A percentile compares a stretch with the other conserved stretches of the same genome.
phyloP scores from a whole-genome alignment of 2,888 invertebrate species.

The Diaperis boleti region DNA sequence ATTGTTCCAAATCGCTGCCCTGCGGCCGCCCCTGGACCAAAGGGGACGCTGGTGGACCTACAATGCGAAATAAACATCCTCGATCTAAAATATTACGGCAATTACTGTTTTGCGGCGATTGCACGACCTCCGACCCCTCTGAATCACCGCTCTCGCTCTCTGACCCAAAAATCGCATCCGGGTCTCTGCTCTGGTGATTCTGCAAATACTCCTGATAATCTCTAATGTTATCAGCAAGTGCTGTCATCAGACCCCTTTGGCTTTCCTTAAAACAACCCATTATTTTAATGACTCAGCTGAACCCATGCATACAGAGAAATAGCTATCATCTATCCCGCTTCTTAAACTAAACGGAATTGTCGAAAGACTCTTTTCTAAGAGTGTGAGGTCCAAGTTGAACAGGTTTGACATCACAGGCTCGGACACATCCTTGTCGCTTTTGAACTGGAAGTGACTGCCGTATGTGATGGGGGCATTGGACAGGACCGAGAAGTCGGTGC shows the following conservation, averaged over 20 bases:
- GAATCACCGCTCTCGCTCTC: neutral
- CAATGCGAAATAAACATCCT: neutral
- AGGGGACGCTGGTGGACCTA: neutral
- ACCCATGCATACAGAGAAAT: constrained; percentile 16
- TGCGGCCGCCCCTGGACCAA: neutral
- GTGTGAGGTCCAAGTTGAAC: constrained; percentile 39
- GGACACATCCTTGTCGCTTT: constrained; percentile 36
- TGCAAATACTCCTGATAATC: neutral
- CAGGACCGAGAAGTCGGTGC: constrained; percentile 41
- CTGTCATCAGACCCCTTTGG: constrained; percentile 1
- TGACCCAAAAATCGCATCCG: constrained; percentile 18
- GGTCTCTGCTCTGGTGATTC: neutral
- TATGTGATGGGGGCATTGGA: constrained; percentile 40
- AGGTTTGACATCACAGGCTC: constrained; percentile 19
- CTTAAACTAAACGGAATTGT: constrained; percentile 41
- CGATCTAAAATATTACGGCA: neutral
- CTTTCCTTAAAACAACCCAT: constrained; percentile 8
- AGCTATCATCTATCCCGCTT: constrained; percentile 32
- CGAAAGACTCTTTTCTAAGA: constrained; percentile 38
- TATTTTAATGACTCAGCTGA: too few species aligned
- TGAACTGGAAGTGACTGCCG: constrained; percentile 46
- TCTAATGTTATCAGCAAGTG: neutral
- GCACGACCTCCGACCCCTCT: neutral
- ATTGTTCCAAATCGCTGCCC: constrained; percentile 28
- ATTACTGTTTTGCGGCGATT: neutral